Base-by-base conservation (phyloP, 2,797 vertebrate genomes). In the Chaetophractus vellerosus region DNA sequence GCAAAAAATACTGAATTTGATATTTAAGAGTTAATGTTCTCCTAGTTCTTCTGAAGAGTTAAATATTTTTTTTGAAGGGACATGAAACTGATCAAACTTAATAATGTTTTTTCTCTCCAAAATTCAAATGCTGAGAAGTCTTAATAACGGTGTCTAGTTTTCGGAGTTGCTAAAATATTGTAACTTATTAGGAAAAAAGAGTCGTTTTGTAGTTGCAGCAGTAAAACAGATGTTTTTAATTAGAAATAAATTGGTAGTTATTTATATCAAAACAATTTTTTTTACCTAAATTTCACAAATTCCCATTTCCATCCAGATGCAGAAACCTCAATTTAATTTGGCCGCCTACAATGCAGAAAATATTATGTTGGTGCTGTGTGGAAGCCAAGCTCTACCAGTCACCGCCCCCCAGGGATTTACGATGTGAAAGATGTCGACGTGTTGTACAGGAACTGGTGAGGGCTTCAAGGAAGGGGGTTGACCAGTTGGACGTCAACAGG, bases 251-350 rank as follows among this genome's bases (percentile, higher is more conserved):
- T 82, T 64, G 48, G 52, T 80, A 95, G 93, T 82, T 94, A 93
- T 87, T 69, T 61, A 61, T 87, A 94, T 64, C 66, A 89, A 96
- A 97, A 95, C 59, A 93, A 48, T 45, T 64, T 88, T 64, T 93
- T 93, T 85, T 31, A 95, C 69, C 63, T 95, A 95, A 95, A 83
- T 88, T 95, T 96, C 89, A 97, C 90, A 88, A 95, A 97, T 95
- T 95, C 68, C 21, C 81, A 83, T 83, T 86, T 76, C 59, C 48
- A 72, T 75, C 71, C 90, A 95, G 95, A 93, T 82, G 72, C 61
- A 95, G 66, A 96, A 95, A 92, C 92, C 88, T 91, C 88, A 92
- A 7, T 96, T 97, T 96, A 86, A 97, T 90, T 92, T 97, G 95
- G 93, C 97, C 91, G 86, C 88, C 90, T 90, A 69, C 55, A 57